Base-by-base conservation (phyloP, 2,113 vertebrate genomes). In the Boleophthalmus pectinirostris region DNA sequence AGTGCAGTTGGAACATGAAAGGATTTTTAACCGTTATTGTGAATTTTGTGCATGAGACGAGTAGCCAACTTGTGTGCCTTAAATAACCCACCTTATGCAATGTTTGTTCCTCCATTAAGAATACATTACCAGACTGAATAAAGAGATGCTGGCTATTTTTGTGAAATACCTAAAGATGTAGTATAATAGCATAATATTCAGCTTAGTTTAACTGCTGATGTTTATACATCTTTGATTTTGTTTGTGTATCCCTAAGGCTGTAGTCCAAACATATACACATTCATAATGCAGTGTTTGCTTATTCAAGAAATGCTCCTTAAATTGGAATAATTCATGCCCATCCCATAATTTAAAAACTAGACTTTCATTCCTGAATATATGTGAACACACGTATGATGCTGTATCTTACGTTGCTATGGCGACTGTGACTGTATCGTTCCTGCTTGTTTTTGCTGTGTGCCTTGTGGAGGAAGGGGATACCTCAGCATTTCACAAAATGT, bases 401-500 rank as follows among this genome's bases (percentile, higher is more conserved):
- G 13, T 33, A 38, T 11, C n/a, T 43, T 63, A 12, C 21, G 29
- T 64, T 64, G 18, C 33, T 64, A 64, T 35, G 29, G 61, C 18
- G 25, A 61, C 25, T 33, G 25, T 61, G 58, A 33, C 61, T 43
- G 13, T 25, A 61, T 61, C 25, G 20, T 54, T 11, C 20, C 51
- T 11, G 51, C n/a, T 54, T 25, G 49, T 70, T 65, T 75, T 63
- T 65, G 73, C 65, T 9, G 12, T 51, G 23, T 20, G 24, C 21
- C 63, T 68, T 73, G 66, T 57, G 3, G 18, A 73, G 69, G 56
- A 75, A 9, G 18, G 70, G 69, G 60, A 74, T 72, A 53, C 65
- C 65, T 82, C 65, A 1, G 47, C 25, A n/a, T 72, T 61, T 70
- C 66, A 69, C 66, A 64, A 38, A 66, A 77, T 85, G 77, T 69